A percentile compares a stretch with the other conserved stretches of the same genome.
Evolutionary conservation across 2,113 vertebrate genomes (phyloP).

Genomic region (Probosciger aterrimus): DNA sequence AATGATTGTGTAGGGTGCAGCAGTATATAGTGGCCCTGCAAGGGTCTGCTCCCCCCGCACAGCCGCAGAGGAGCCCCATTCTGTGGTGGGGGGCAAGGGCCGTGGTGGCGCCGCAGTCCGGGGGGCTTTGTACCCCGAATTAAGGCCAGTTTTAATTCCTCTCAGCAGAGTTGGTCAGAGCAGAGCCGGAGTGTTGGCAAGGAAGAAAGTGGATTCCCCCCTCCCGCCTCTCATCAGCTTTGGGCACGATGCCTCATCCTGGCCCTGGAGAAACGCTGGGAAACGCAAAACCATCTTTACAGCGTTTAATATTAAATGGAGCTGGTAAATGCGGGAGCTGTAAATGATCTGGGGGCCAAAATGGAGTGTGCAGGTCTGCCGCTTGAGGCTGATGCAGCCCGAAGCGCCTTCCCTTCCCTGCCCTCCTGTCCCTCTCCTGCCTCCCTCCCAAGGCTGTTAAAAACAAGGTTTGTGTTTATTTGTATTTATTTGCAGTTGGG

Average conservation of each 20-base stretch:
- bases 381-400: background rate
- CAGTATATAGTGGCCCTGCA: background rate
- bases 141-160: background rate
- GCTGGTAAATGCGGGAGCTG: background rate
- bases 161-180: background rate
- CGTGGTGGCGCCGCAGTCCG: background rate
- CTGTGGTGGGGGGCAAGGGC: background rate
- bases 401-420: background rate
- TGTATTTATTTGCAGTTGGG: background rate
- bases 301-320: background rate
- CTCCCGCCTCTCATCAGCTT: background rate
- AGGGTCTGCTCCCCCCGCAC: background rate
- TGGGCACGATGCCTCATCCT: background rate
- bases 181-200: constrained; percentile 39
- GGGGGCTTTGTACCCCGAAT: background rate
- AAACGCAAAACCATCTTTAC: background rate
- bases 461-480: constrained; percentile 24
- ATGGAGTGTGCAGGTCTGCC: background rate
- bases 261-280: background rate
- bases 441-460: background rate
- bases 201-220: background rate
- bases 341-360: background rate
- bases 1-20: constrained; percentile 21
- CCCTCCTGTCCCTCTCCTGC: background rate
- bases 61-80: background rate